Evolutionary conservation across 2,797 vertebrate species (phyloP).

Genomic region (Oryzias sinensis): DNA sequence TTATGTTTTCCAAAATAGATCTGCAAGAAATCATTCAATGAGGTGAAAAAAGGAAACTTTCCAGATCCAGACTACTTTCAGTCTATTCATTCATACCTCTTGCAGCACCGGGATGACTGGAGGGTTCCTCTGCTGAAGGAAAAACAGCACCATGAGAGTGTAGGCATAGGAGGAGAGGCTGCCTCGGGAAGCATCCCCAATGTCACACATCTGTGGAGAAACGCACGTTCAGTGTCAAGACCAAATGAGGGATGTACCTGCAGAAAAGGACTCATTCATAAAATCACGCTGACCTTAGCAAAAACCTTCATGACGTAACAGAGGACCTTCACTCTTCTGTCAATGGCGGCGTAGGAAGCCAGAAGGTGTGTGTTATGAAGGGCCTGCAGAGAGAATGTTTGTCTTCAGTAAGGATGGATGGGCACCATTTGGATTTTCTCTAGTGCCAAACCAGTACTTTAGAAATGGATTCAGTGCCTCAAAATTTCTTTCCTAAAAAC

Average conservation of each 20-base stretch:
- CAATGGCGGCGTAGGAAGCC: slow-evolving; percentile 87
- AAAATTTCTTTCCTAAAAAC: too few relatives aligned
- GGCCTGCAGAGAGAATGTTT: slow-evolving; percentile 70
- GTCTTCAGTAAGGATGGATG: background rate
- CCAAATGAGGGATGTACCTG: background rate
- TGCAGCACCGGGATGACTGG: slow-evolving; percentile 94
- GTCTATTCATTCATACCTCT: slow-evolving; percentile 76
- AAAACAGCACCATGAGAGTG: slow-evolving; percentile 96
- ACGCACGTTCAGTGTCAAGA: background rate
- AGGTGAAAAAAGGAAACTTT: too few relatives aligned
- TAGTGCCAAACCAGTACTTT: background rate
- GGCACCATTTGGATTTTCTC: too few relatives aligned
- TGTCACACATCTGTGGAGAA: slow-evolving; percentile 87
- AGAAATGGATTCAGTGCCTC: too few relatives aligned
- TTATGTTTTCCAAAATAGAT: slow-evolving; percentile 85
- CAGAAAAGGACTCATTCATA: background rate
- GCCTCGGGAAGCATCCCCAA: slow-evolving; percentile 94
- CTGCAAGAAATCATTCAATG: slow-evolving; percentile 70
- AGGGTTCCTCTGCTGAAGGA: slow-evolving; percentile 90
- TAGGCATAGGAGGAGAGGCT: slow-evolving; percentile 96
- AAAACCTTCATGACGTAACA: slow-evolving; percentile 99
- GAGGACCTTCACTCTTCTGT: slow-evolving; percentile 88
- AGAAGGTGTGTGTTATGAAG: slow-evolving; percentile 92
- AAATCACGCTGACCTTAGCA: slow-evolving; percentile 81
- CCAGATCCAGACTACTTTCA: too few relatives aligned